Conservation (phyloP, 2,888 invertebrate genomes). For the Abrostola triplasia region DNA sequence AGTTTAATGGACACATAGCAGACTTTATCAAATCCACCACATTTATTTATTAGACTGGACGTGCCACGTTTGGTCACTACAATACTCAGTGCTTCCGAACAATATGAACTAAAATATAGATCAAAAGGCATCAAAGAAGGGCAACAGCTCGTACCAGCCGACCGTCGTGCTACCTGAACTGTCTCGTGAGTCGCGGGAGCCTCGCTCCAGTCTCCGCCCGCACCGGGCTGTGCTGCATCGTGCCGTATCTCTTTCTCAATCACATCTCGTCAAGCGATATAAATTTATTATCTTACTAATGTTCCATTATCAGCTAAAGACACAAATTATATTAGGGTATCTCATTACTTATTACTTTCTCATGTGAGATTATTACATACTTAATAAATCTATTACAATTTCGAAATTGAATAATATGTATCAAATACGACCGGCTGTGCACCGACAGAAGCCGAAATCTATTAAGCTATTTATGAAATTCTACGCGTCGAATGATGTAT, state of each 20-base stretch:
- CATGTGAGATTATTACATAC: slow-evolving; percentile 85
- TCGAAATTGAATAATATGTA: slow-evolving; percentile 87
- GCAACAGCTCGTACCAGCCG: slow-evolving; percentile 65
- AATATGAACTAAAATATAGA: slow-evolving; percentile 65
- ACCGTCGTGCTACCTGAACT: slow-evolving; percentile 56
- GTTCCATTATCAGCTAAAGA: slow-evolving; percentile 86
- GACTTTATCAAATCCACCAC: slow-evolving; percentile 71
- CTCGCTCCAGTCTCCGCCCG: slow-evolving; percentile 44
- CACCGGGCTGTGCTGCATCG: slow-evolving; percentile 57
- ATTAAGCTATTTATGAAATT: slow-evolving; percentile 77
- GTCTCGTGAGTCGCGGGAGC: slow-evolving; percentile 43
- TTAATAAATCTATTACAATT: slow-evolving; percentile 87
- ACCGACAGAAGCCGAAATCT: slow-evolving; percentile 83
- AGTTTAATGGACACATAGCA: slow-evolving; percentile 77
- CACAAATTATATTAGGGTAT: slow-evolving; percentile 87
- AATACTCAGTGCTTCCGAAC: slow-evolving; percentile 70
- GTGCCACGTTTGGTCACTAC: slow-evolving; percentile 82
- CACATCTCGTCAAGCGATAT: slow-evolving; percentile 78
- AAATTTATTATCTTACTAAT: slow-evolving; percentile 85
- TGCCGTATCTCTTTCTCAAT: slow-evolving; percentile 66
- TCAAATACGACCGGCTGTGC: slow-evolving; percentile 86
- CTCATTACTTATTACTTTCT: slow-evolving; percentile 83
- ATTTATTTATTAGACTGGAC: slow-evolving; percentile 76
- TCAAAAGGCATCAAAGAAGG: slow-evolving; percentile 68
- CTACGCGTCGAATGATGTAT: slow-evolving; percentile 81